Conservation (phyloP, 2,888 invertebrate species). For the Creontiades dilutus region DNA sequence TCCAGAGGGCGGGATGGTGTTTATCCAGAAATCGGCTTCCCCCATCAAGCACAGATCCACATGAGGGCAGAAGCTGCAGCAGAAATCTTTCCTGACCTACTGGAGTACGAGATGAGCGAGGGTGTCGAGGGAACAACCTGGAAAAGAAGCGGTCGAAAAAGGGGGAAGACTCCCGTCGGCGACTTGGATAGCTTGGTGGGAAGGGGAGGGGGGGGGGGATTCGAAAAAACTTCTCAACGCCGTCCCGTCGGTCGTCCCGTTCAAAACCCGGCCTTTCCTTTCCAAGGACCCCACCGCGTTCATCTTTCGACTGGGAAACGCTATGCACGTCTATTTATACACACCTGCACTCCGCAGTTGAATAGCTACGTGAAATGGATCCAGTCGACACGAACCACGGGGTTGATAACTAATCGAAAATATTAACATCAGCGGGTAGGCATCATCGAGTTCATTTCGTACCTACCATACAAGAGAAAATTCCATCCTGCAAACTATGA, state of each 20-base stretch:
- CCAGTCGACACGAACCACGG: no score
- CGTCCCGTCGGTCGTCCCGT: background rate
- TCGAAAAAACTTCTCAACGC: background rate
- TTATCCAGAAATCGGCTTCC: conserved; percentile 53
- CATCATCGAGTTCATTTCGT: no score
- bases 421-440: no score
- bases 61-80: conserved; percentile 18
- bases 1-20: conserved; percentile 6
- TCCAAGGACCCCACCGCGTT: background rate
- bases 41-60: background rate
- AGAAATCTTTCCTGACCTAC: conserved; percentile 44
- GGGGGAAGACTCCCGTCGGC: background rate
- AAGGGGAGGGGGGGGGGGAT: background rate
- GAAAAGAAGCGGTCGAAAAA: background rate
- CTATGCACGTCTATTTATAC: conserved; percentile 2
- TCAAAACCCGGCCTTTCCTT: conserved; percentile 29
- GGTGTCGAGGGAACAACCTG: conserved; percentile 41
- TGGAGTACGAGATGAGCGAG: conserved; percentile 41
- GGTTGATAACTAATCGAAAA: no score
- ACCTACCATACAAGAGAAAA: no score
- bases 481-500: no score
- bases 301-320: background rate
- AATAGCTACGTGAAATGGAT: no score
- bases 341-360: background rate
- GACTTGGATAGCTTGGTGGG: background rate